These are phyloP conservation scores for Darevskia mixta DNA, from an alignment of 2,797 vertebrate species.

Conservation along the genomic window DNA sequence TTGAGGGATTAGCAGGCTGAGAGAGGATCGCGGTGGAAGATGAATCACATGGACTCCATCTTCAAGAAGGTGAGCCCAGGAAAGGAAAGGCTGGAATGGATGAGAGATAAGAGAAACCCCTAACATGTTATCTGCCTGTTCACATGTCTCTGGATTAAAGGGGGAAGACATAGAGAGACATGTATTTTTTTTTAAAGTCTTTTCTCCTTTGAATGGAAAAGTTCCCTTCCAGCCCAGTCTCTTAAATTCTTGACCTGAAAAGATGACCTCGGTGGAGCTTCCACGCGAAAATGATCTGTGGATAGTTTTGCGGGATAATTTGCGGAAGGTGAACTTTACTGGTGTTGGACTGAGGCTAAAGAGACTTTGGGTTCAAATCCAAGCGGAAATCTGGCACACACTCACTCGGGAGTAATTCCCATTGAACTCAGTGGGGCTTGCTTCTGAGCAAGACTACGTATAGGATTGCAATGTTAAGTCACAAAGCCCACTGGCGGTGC, in stretches of 20 bases:
- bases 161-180: not conserved
- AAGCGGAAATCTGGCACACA: not conserved
- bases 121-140: not conserved
- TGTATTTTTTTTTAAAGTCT: not conserved
- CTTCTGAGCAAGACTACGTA: not conserved
- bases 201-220: not conserved
- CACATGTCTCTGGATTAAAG: not conserved
- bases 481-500: too few relatives aligned
- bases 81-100: not conserved
- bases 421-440: too few relatives aligned
- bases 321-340: not conserved
- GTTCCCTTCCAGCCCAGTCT: not conserved
- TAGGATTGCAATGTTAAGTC: not conserved
- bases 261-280: not conserved
- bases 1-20: not conserved
- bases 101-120: too few relatives aligned
- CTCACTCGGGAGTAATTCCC: not conserved
- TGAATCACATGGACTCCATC: not conserved
- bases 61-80: conserved; percentile 13
- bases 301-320: too few relatives aligned
- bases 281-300: too few relatives aligned
- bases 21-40: not conserved
- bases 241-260: not conserved
- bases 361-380: not conserved
- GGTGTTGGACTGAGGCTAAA: not conserved